These are phyloP conservation scores for Cynoglossus semilaevis DNA, from an alignment of 2,113 vertebrate species.

Conservation along the genomic window DNA sequence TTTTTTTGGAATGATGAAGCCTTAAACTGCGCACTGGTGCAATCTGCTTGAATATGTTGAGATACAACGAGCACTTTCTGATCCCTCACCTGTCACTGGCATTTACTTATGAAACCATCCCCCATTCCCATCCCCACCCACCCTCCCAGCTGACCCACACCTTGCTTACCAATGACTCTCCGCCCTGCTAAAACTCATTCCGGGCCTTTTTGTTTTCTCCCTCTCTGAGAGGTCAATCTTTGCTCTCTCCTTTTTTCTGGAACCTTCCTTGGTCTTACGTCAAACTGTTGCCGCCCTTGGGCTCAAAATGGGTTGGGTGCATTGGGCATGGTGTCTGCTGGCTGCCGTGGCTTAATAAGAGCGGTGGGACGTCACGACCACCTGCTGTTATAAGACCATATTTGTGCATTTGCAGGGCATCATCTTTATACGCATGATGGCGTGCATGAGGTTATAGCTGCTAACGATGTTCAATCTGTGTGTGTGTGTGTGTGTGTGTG, in stretches of 20 bases:
- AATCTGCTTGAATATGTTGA: slow-evolving; percentile 71
- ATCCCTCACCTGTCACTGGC: slow-evolving; percentile 78
- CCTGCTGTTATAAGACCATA: slow-evolving; percentile 57
- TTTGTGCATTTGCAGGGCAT: slow-evolving; percentile 61
- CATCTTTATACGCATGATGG: slow-evolving; percentile 63
- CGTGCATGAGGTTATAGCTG: slow-evolving; percentile 53
- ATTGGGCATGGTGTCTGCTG: slow-evolving; percentile 63
- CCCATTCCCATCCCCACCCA: slow-evolving; percentile 63
- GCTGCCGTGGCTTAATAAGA: slow-evolving; percentile 59
- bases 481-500: slow-evolving; percentile 20
- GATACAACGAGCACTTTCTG: slow-evolving; percentile 64
- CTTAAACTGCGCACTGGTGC: slow-evolving; percentile 64
- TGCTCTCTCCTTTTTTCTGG: not conserved
- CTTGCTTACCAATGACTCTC: slow-evolving; percentile 54
- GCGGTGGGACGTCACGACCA: slow-evolving; percentile 46
- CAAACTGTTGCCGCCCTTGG: slow-evolving; percentile 18
- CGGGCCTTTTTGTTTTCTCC: slow-evolving; percentile 32
- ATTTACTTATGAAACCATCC: slow-evolving; percentile 80
- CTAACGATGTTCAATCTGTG: slow-evolving; percentile 40
- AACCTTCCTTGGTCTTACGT: slow-evolving; percentile 8
- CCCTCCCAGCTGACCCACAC: slow-evolving; percentile 65
- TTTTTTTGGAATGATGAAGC: slow-evolving; percentile 64
- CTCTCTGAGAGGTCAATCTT: slow-evolving; percentile 7
- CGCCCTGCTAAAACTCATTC: slow-evolving; percentile 32
- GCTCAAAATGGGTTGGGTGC: slow-evolving; percentile 46